phyloP scores from a whole-genome alignment of 2,888 invertebrate species.

The Meganola albula region DNA sequence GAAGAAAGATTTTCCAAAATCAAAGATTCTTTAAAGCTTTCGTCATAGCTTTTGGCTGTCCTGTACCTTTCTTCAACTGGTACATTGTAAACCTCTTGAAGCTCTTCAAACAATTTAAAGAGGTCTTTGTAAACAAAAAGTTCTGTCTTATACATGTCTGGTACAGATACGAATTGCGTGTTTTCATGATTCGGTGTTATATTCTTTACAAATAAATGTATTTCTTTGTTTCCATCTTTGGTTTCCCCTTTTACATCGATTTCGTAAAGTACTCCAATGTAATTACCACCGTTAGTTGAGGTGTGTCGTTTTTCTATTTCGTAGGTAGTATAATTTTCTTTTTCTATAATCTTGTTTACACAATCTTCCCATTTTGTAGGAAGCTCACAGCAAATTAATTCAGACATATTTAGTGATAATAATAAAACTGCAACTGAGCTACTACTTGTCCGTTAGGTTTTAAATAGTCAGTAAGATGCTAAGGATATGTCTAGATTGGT shows the following conservation, averaged over 20 bases:
- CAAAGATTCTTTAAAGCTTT: constrained; percentile 32
- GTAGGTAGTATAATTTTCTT: constrained; percentile 13
- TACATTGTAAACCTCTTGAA: constrained; percentile 40
- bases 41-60: constrained; percentile 37
- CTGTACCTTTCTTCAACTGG: constrained; percentile 37
- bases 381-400: no score
- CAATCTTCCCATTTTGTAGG: constrained; percentile 18
- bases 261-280: constrained; percentile 37
- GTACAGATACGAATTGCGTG: constrained; percentile 26
- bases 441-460: no score
- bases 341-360: constrained; percentile 22
- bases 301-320: constrained; percentile 15
- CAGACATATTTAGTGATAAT: no score
- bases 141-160: constrained; percentile 34
- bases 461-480: no score
- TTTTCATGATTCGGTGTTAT: constrained; percentile 20
- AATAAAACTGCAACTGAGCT: no score
- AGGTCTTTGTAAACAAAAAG: constrained; percentile 42
- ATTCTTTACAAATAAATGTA: constrained; percentile 44
- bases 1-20: constrained; percentile 46
- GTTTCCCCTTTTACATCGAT: constrained; percentile 42
- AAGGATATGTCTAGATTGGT: no score
- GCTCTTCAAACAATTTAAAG: constrained; percentile 29
- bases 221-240: constrained; percentile 32
- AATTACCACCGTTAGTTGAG: constrained; percentile 42